Conservation (phyloP, 2,113 vertebrate genomes). For the Malurus alboscapulatus region DNA sequence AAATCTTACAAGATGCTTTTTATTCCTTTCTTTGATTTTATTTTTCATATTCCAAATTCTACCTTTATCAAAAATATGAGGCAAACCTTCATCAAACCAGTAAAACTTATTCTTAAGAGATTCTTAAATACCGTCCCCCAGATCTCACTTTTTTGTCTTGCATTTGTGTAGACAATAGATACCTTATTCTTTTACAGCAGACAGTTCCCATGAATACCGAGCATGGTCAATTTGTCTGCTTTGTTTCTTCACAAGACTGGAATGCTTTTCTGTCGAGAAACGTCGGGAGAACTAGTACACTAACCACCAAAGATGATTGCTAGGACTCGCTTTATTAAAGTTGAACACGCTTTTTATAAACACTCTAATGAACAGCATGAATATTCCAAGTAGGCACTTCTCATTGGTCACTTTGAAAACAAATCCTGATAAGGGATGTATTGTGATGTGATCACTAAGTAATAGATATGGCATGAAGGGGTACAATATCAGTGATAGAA, state of each 20-base stretch:
- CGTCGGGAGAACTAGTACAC: too few relatives aligned
- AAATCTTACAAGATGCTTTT: background rate
- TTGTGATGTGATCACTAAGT: too few relatives aligned
- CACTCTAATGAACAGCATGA: too few relatives aligned
- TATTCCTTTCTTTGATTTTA: background rate
- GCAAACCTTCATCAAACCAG: background rate
- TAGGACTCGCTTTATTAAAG: too few relatives aligned
- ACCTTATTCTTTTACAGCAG: background rate
- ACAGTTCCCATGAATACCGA: background rate
- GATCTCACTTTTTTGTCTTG: background rate
- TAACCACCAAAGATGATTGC: too few relatives aligned
- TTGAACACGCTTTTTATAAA: too few relatives aligned
- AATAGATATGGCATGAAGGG: too few relatives aligned
- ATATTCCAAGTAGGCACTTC: too few relatives aligned
- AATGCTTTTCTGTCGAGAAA: background rate
- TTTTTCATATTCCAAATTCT: background rate
- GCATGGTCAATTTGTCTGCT: background rate
- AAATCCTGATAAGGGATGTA: too few relatives aligned
- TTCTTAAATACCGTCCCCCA: background rate
- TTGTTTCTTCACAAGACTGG: background rate
- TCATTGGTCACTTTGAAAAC: too few relatives aligned
- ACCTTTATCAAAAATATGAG: background rate
- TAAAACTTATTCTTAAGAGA: background rate
- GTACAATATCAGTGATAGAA: too few relatives aligned
- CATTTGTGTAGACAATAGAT: background rate